Evolutionary conservation across 2,888 invertebrate species (phyloP).

Genomic region (Hermaeophaga mercurialis): DNA sequence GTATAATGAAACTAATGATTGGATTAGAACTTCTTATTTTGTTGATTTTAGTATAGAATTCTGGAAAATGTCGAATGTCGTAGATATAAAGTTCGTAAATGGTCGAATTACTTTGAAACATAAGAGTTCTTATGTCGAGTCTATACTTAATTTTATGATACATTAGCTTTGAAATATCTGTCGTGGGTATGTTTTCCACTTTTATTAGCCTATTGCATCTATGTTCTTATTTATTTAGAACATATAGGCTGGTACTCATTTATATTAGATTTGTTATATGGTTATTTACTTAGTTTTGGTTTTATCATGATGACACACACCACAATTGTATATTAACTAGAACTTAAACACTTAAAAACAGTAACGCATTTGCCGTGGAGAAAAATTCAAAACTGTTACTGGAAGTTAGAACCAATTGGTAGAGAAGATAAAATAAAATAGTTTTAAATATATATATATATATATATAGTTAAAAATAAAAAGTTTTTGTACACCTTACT

Average conservation of each 20-base stretch:
- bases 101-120: slow-evolving; percentile 85
- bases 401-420: not conserved
- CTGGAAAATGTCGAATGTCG: slow-evolving; percentile 98
- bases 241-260: slow-evolving; percentile 99
- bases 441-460: no score
- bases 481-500: no score
- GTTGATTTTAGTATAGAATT: slow-evolving; percentile 94
- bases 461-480: no score
- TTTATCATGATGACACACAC: slow-evolving; percentile 99
- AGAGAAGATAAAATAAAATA: slow-evolving; percentile 13
- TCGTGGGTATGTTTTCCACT: slow-evolving; percentile 96
- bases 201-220: slow-evolving; percentile 89
- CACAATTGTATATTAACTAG: slow-evolving; percentile 99
- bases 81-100: slow-evolving; percentile 80
- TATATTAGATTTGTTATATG: slow-evolving; percentile 94
- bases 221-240: slow-evolving; percentile 93
- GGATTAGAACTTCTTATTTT: slow-evolving; percentile 92
- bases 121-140: slow-evolving; percentile 95
- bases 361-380: slow-evolving; percentile 99
- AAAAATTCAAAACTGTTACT: slow-evolving; percentile 53
- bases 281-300: slow-evolving; percentile 96
- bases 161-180: slow-evolving; percentile 93
- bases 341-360: slow-evolving; percentile 97
- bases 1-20: slow-evolving; percentile 98
- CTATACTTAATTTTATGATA: slow-evolving; percentile 92